Base-by-base conservation (phyloP, 2,797 vertebrate species). In the Strix occidentalis region DNA sequence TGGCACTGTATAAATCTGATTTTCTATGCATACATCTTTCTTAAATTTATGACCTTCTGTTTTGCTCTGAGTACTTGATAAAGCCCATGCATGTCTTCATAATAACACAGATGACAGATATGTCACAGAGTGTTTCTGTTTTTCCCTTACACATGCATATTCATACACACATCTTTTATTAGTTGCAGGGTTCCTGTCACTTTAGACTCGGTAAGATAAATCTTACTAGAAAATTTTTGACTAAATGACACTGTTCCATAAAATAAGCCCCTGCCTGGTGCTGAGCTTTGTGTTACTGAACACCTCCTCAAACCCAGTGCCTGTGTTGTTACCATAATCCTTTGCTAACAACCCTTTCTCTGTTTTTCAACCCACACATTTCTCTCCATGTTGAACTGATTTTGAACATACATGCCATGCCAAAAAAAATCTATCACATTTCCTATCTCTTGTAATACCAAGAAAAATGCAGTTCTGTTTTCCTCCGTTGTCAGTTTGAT, bases 31-130 rank as follows among this genome's bases (percentile, higher is more conserved):
- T 80, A 48, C 21, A 5, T 87, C 64, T 85, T 70, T 77, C 74
- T 94, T 71, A 78, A 85, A 85, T 89, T 46, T 93, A 50, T n/a
- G 83, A 6, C 78, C 45, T 91, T 74, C 74, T 66, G 7, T 87
- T 91, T 94, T 87, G 29, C 75, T 76, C 68, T 71, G 68, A 96
- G 26, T 25, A 54, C 50, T 90, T 4, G 1, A 48, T 72, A n/a
- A 79, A 90, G 46, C 58, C 86, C 57, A 15, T 51, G 29, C 14
- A 6, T 65, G 46, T 71, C 65, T 80, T 77, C 37, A 19, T 65
- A 81, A 50, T 60, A 56, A 48, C 45, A 48, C 9, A 74, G 33
- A 68, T 83, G 92, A 87, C 37, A 89, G 75, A 33, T 60, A 26
- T 26, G 71, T 37, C 82, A 69, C 75, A 31, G 50, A 26, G 13